Evolutionary conservation across 2,113 vertebrate genomes (phyloP), one percentile per base, ranked within the genome.

Genomic region (Pseudonaja textilis): DNA sequence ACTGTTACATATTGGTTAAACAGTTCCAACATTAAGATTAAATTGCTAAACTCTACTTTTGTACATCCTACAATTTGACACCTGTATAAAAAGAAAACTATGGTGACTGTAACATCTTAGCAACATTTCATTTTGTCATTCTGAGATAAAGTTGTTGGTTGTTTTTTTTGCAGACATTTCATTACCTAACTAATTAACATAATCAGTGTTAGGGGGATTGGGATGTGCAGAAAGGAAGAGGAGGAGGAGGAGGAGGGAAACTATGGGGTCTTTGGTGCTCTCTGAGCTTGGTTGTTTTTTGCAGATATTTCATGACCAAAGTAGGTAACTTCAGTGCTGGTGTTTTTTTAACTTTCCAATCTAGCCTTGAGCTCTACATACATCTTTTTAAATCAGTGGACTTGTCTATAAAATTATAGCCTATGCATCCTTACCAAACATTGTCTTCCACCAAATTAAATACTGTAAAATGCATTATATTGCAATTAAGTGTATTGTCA

Each of bases 1-100:
- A 64, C 52, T 93, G 34, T 23, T 52, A 34, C 93, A 50, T 89
- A 81, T 89, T 93, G 94, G 16, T 20, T 88, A 93, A 88, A 50
- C 47, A 52, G 57, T 89, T 88, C 47, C 25, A 87, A 54, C 14
- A n/a, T 29, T 11, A 29, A 52, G 50, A 52, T 54, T 52, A n/a
- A 18, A 88, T 20, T 22, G 74, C 18, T 81, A 42, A 81, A 81
- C 74, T 22, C 74, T 88, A 23, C 45, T 91, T 91, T 47, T 61
- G 29, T 91, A n/a, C 56, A 57, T n/a, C 52, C 22, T 90, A 50
- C 50, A 81, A 4, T n/a, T 34, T 90, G 39, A 85, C 7, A 16
- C 52, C 18, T 81, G 16, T 9, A 81, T 39, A 81, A 81, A 74
- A 74, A 4, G n/a, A 74, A 74, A 74, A 9, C 18, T 81, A 39